Evolutionary conservation across 2,888 invertebrate species (phyloP).

Genomic region (Helobdella robusta): DNA sequence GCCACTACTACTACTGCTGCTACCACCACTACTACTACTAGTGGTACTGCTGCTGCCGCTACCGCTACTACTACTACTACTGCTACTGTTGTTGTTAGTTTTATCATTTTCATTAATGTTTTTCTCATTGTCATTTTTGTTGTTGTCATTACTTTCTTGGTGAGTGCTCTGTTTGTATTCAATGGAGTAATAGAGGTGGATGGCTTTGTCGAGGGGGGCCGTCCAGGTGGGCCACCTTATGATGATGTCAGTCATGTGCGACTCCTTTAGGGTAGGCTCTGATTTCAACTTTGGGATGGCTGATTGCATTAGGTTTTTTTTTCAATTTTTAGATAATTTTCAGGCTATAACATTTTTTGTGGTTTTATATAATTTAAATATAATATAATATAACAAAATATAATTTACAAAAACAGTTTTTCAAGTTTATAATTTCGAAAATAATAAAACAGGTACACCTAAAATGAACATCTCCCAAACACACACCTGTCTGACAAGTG

Average conservation of each 20-base stretch:
- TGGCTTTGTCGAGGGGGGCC: slow-evolving; percentile 17
- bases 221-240: slow-evolving; percentile 29
- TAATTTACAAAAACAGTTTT: too few species aligned
- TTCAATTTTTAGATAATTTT: too few species aligned
- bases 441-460: background rate
- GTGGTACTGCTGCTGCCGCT: too few species aligned
- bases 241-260: slow-evolving; percentile 23
- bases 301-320: slow-evolving; percentile 12
- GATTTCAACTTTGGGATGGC: slow-evolving; percentile 28
- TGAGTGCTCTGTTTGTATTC: slow-evolving; percentile 27
- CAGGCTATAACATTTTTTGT: too few species aligned
- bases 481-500: slow-evolving; percentile 36
- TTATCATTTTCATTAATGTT: background rate
- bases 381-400: too few species aligned
- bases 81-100: background rate
- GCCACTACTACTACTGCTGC: too few species aligned
- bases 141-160: slow-evolving; percentile 13
- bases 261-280: slow-evolving; percentile 15
- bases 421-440: background rate
- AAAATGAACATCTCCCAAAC: background rate
- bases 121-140: background rate
- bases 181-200: slow-evolving; percentile 27
- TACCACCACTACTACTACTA: too few species aligned
- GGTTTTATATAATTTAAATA: too few species aligned
- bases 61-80: background rate